Evolutionary conservation across 2,888 invertebrate species (phyloP), one percentile per base, ranked within the genome.

Genomic region (Rosalia funebris): DNA sequence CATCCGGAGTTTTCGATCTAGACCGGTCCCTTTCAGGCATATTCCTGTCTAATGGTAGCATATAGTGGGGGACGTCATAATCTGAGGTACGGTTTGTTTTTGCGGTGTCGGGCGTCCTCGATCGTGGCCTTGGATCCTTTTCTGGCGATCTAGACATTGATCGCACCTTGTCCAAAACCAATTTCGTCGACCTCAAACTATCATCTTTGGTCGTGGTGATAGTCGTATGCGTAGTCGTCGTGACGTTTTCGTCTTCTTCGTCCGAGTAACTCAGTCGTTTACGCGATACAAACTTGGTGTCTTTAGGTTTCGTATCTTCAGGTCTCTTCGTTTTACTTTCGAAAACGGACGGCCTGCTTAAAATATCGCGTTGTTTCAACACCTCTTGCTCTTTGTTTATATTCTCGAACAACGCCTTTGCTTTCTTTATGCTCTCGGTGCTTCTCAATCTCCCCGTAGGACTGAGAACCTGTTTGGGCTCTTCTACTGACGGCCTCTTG

Each of bases 391-490:
- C 72, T 65, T 83, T 82, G 20, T 57, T 59, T 63, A 88, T 87
- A 63, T 86, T 89, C 81, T 91, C 90, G 79, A 90, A 90, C 32
- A 90, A 76, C 36, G 87, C 88, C 78, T 89, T 90, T 0, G 91
- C 90, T 78, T 88, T 87, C 47, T 87, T 86, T 0, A 90, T 88
- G n/a, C 87, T 87, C 68, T 89, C 88, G 42, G 85, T 87, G 68
- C 85, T 87, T 45, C 86, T 83, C 17, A 87, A 71, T 14, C 77
- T 71, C 14, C 77, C 74, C 11, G 74, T 62, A 68, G 78, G 65
- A 54, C 78, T 80, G 20, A 79, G 54, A 45, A 76, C 68, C 1
- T 65, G 65, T 65, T 74, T 78, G 10, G 72, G 61, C 55, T 80
- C 77, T 41, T 77, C 76, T 48, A 69, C 62, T 10, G 82, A 77